Base-by-base conservation (phyloP, 53 echinoderm and acorn worm species). In the Echinometra lucunter region DNA sequence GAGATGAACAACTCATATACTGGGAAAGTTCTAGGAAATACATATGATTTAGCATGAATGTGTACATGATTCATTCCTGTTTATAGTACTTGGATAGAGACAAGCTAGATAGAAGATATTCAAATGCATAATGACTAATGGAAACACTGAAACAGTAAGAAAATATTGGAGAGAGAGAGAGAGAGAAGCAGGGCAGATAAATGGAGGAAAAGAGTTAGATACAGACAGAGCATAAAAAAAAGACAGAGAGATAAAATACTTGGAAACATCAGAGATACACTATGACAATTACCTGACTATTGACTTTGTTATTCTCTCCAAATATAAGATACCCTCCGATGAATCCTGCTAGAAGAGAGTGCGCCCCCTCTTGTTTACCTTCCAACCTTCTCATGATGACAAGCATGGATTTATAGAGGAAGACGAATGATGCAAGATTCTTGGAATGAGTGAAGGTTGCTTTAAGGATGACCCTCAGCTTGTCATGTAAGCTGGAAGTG, bases 261-360 rank as follows among this genome's bases (percentile, higher is more conserved):
- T n/a, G n/a, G n/a, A n/a, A n/a, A n/a, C n/a, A n/a, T n/a, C n/a
- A n/a, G n/a, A n/a, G n/a, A n/a, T n/a, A n/a, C n/a, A n/a, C n/a
- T n/a, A n/a, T n/a, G n/a, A n/a, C n/a, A n/a, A n/a, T 2, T 90
- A 97, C 99, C 96, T 99, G 99, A 81, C 98, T 99, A 44, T 99
- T 99, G 58, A 99, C 96, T 88, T 98, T 98, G 95, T 99, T 96
- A 42, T 99, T 99, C 74, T 96, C 96, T 66, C 99, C 99, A 87
- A 98, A 99, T 44, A 99, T 94, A 2, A 98, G 93, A 74, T 99
- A 99, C 1, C 99, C 98, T 34, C 99, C 99, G 23, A 99, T 95
- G 57, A 97, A 96, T 0, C 98, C 99, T 17, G 99, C 98, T 10
- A 99, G 93, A 27, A 98, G 91, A 15, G 99, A 96, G 67, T 99